phyloP scores from a whole-genome alignment of 2,888 invertebrate genomes.

The Mamestra brassicae region DNA sequence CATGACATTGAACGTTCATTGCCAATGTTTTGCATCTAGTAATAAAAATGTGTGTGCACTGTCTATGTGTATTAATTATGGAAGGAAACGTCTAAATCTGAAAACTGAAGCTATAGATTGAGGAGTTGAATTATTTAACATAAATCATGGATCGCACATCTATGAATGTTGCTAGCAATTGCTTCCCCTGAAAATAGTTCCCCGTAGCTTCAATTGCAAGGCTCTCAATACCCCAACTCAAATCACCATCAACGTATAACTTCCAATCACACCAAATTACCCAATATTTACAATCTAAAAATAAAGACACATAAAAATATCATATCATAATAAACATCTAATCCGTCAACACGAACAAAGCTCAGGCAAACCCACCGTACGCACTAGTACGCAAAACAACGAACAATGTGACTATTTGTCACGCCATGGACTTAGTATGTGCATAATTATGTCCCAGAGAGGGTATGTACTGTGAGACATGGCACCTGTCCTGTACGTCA shows the following conservation, averaged over 20 bases:
- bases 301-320: too few species aligned
- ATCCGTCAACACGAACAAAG: conserved; percentile 8
- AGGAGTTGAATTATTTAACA: too few species aligned
- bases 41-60: conserved; percentile 54
- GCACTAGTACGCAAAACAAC: conserved; percentile 39
- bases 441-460: conserved; percentile 65
- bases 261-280: too few species aligned
- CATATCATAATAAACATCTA: background rate
- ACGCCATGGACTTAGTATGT: conserved; percentile 68
- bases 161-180: too few species aligned
- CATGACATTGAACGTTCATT: conserved; percentile 76
- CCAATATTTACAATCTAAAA: too few species aligned
- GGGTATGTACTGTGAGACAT: conserved; percentile 53
- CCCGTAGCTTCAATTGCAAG: too few species aligned
- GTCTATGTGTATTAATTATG: conserved; percentile 26
- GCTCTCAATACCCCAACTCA: too few species aligned
- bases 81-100: too few species aligned
- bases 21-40: conserved; percentile 71
- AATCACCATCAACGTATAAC: too few species aligned
- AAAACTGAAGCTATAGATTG: too few species aligned
- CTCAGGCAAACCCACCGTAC: conserved; percentile 39
- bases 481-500: conserved; percentile 60
- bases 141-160: too few species aligned
- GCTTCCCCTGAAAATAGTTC: too few species aligned
- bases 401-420: conserved; percentile 68